phyloP scores from a whole-genome alignment of 1,140 invertebrate species.

The Anagrus nilaparvatae region DNA sequence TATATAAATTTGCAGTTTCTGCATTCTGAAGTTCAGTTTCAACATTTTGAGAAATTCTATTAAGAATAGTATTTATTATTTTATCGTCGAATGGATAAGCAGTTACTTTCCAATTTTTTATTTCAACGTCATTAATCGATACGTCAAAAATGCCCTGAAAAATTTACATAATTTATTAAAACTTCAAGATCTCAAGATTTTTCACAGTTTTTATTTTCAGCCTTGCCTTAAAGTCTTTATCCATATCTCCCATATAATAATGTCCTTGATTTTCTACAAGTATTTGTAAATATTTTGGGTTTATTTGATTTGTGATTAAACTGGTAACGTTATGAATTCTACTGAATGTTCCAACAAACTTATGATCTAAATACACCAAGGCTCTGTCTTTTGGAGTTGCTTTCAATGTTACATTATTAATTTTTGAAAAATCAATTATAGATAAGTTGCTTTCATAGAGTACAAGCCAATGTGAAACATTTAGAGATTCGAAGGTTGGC shows the following conservation, averaged over 20 bases:
- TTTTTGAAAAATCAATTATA: constrained; percentile 33
- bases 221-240: constrained; percentile 58
- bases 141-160: constrained; percentile 31
- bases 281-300: constrained; percentile 51
- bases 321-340: constrained; percentile 44
- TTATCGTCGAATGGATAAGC: constrained; percentile 30
- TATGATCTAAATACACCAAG: constrained; percentile 59
- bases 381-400: constrained; percentile 58
- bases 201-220: constrained; percentile 9
- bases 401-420: constrained; percentile 48
- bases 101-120: constrained; percentile 27
- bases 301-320: constrained; percentile 42
- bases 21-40: not conserved
- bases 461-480: constrained; percentile 53
- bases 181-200: not conserved
- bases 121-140: constrained; percentile 9
- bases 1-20: constrained; percentile 12
- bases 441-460: constrained; percentile 58
- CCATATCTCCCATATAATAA: constrained; percentile 56
- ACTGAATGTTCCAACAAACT: constrained; percentile 48
- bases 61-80: constrained; percentile 11
- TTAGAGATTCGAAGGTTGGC: constrained; percentile 51
- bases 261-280: constrained; percentile 76
- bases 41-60: constrained; percentile 1
- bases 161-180: too few species aligned